A percentile compares a stretch with the other conserved stretches of the same genome.
These are phyloP conservation scores for Campoplex nolae DNA, from an alignment of 2,888 invertebrate genomes.

Conservation along the genomic window DNA sequence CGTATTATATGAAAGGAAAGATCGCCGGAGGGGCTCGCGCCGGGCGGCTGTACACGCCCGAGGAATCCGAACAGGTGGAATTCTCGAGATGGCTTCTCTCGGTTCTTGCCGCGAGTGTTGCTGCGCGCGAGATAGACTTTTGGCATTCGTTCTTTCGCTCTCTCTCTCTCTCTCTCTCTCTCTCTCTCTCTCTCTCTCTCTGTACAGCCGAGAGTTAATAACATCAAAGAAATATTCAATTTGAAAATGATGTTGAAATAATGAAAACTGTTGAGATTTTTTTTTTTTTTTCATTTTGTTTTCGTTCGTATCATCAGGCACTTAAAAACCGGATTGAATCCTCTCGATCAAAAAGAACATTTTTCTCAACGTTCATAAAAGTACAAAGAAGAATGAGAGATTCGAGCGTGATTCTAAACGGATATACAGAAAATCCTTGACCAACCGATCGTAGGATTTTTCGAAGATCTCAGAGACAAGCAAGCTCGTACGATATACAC, in stretches of 20 bases:
- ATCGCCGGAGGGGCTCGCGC: slow-evolving; percentile 6
- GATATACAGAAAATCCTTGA: background rate
- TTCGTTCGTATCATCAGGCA: no score
- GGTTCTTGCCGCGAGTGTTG: slow-evolving; percentile 1
- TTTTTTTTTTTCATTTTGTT: no score
- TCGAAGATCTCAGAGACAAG: background rate
- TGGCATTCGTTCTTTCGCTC: slow-evolving; percentile 28
- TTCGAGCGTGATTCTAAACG: no score
- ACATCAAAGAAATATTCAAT: slow-evolving; percentile 59
- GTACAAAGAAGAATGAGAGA: no score
- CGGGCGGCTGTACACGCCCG: slow-evolving; percentile 39
- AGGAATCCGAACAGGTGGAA: slow-evolving; percentile 68
- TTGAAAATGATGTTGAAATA: background rate
- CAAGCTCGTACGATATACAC: no score
- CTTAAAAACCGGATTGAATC: no score
- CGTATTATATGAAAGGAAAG: slow-evolving; percentile 15
- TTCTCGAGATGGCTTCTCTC: slow-evolving; percentile 54
- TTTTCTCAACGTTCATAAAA: no score
- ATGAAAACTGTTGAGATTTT: no score
- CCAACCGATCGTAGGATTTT: background rate
- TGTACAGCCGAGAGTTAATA: slow-evolving; percentile 41
- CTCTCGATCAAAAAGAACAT: no score
- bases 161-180: no score
- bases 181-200: no score
- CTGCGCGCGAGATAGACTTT: slow-evolving; percentile 4